These are phyloP conservation scores for Lasioglossum albipes DNA, from an alignment of 1,140 invertebrate genomes.

Conservation along the genomic window DNA sequence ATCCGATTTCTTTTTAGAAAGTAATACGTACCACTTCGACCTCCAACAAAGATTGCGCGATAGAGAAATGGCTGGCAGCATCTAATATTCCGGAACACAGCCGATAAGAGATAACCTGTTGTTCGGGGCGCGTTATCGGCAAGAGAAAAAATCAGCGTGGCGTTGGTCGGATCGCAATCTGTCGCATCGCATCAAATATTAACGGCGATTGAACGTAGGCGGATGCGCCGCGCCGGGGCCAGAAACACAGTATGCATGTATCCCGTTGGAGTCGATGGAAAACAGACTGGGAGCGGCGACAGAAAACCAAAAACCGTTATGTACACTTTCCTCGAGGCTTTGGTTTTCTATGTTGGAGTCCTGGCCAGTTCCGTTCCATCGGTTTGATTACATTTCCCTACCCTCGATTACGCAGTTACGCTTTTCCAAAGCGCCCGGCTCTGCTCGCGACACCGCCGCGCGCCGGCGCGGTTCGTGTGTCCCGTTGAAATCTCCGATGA, in stretches of 20 bases:
- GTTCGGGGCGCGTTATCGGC: no score
- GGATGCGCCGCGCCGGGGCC: background rate
- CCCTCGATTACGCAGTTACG: no score
- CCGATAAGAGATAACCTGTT: no score
- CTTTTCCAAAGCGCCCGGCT: background rate
- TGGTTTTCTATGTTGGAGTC: background rate
- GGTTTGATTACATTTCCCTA: background rate
- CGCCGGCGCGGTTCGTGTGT: background rate
- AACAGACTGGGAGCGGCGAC: background rate
- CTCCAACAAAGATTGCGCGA: no score
- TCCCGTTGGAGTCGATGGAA: background rate
- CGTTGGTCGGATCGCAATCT: no score
- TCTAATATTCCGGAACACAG: no score
- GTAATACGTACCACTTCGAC: no score
- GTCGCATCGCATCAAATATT: no score
- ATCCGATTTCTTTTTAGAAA: no score
- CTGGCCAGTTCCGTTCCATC: background rate
- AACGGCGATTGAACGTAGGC: background rate
- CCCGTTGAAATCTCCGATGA: slow-evolving; percentile 1
- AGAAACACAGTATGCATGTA: no score
- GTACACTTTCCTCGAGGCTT: background rate
- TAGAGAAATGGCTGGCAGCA: no score
- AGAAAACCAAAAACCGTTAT: background rate
- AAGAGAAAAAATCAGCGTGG: no score
- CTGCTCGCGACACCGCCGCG: background rate